Conservation (phyloP, 2,113 vertebrate species). For the Tetrao urogallus region DNA sequence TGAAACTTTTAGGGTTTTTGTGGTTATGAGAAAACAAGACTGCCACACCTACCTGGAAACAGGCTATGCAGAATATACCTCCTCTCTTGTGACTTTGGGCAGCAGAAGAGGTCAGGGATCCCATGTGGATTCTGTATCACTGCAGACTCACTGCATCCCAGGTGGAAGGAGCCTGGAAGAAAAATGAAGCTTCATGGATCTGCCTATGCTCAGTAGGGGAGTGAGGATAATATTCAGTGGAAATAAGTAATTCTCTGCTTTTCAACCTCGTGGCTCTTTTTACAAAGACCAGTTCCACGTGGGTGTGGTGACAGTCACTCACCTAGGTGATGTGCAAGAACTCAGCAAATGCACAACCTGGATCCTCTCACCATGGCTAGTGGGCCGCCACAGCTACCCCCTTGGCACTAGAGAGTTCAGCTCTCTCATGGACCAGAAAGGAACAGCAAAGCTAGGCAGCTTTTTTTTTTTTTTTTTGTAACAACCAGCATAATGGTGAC, state of each 20-base stretch:
- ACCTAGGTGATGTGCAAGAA: background rate
- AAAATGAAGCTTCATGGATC: background rate
- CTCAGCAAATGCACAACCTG: background rate
- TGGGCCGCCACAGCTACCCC: background rate
- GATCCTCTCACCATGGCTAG: background rate
- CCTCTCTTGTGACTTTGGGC: background rate
- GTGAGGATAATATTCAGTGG: rapidly evolving
- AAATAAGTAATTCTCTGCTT: background rate
- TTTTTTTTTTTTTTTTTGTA: background rate
- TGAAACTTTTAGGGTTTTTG: background rate
- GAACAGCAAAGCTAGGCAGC: background rate
- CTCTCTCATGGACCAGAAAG: background rate
- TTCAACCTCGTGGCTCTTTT: background rate
- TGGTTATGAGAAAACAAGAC: background rate
- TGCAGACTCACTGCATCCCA: background rate
- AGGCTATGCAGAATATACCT: background rate
- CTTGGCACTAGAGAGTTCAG: background rate
- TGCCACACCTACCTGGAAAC: background rate
- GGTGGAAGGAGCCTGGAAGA: background rate
- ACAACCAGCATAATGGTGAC: background rate
- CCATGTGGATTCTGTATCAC: rapidly evolving
- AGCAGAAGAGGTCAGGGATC: background rate
- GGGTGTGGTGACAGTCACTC: background rate
- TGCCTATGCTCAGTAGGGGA: background rate
- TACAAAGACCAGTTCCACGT: rapidly evolving